Conservation (phyloP, 2,113 vertebrate species). For the Ciconia boyciana region DNA sequence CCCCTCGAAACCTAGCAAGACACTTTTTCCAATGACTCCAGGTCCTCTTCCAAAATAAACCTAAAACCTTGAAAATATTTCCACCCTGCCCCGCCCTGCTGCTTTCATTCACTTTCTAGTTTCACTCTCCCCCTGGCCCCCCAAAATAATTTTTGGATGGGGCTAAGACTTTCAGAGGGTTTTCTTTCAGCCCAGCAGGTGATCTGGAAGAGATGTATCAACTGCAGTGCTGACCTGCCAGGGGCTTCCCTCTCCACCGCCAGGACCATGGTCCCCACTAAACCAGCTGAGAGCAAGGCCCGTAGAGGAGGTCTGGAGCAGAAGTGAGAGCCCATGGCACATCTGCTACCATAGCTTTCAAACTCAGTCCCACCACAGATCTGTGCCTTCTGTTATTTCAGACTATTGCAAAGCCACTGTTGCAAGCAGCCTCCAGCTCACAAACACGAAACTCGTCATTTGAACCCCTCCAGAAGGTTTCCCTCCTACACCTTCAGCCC, state of each 20-base stretch:
- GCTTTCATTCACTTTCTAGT: background rate
- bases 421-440: background rate
- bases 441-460: background rate
- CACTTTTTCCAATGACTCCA: background rate
- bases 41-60: constrained; percentile 1
- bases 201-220: background rate
- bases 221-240: background rate
- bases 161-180: background rate
- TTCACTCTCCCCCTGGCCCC: background rate
- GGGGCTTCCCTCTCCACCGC: background rate
- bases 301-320: background rate
- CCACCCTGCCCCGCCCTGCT: rapidly evolving
- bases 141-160: background rate
- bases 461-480: background rate
- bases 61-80: background rate
- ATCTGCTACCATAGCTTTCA: background rate
- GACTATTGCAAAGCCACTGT: background rate
- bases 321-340: rapidly evolving
- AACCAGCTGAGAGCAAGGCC: background rate
- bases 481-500: background rate
- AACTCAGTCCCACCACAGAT: background rate
- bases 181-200: background rate
- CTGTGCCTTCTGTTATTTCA: background rate
- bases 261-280: background rate
- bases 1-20: background rate